A percentile compares a stretch with the other conserved stretches of the same genome.
Evolutionary conservation across 2,888 invertebrate species (phyloP).

Genomic region (Pollenia labialis): DNA sequence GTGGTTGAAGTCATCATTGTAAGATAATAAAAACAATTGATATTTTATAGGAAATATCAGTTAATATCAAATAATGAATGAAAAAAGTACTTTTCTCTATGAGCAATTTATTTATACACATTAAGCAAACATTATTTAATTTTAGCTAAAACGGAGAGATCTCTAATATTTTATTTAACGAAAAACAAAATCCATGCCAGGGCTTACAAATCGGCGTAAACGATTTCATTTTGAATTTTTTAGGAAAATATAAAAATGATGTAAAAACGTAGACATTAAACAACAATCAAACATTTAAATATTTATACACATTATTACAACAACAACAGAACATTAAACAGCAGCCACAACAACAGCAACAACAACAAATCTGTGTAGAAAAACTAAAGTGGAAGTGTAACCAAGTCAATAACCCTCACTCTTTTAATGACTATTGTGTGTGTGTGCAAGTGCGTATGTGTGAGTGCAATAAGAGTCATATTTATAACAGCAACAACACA

Average conservation of each 20-base stretch:
- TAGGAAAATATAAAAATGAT: conserved; percentile 1
- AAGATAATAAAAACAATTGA: not conserved
- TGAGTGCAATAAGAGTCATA: conserved; percentile 39
- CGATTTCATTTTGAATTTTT: no score
- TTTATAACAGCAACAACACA: conserved; percentile 12
- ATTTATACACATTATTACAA: conserved; percentile 41
- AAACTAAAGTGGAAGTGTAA: conserved; percentile 45
- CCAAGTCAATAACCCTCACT: conserved; percentile 66
- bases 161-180: no score
- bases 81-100: not conserved
- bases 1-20: conserved; percentile 17
- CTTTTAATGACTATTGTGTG: conserved; percentile 32
- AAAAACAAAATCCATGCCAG: conserved; percentile 20
- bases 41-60: no score
- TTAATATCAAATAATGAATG: not conserved
- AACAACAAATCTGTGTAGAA: conserved; percentile 39
- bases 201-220: no score
- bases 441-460: conserved; percentile 30
- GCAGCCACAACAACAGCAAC: not conserved
- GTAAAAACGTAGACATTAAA: conserved; percentile 32
- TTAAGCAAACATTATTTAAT: no score
- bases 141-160: no score
- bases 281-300: conserved; percentile 54
- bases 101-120: no score
- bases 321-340: conserved; percentile 8